Evolutionary conservation across 2,113 vertebrate genomes (phyloP).

Genomic region (Istiophorus platypterus): DNA sequence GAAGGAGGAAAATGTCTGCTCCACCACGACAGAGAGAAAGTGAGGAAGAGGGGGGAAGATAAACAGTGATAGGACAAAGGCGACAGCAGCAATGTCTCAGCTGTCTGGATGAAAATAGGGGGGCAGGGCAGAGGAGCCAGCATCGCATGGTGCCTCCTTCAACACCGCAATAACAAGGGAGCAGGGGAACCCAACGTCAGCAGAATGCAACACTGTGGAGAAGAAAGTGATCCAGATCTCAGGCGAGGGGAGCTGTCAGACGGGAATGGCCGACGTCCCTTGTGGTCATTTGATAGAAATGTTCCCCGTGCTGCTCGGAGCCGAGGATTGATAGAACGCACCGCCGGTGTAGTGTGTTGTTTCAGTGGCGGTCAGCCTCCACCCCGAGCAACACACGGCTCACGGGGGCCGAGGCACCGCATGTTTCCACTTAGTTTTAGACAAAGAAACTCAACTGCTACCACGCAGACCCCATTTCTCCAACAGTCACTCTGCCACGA

Average conservation of each 20-base stretch:
- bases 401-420: accelerated
- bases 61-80: conserved; percentile 39
- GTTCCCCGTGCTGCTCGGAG: not conserved
- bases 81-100: conserved; percentile 54
- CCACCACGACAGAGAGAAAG: conserved; percentile 41
- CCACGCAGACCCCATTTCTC: too few relatives aligned
- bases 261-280: conserved; percentile 24
- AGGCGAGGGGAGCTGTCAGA: conserved; percentile 44
- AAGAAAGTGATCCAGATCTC: conserved; percentile 48
- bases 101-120: conserved; percentile 46
- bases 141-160: conserved; percentile 25
- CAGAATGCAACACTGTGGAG: conserved; percentile 26
- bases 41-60: conserved; percentile 19
- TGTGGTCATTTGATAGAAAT: conserved; percentile 27
- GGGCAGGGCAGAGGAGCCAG: conserved; percentile 42
- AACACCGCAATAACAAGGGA: conserved; percentile 48
- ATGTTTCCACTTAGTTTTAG: not conserved
- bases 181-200: conserved; percentile 46
- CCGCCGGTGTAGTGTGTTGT: conserved; percentile 12
- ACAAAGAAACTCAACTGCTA: too few relatives aligned
- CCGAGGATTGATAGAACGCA: conserved; percentile 18
- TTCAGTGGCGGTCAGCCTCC: too few relatives aligned
- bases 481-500: too few relatives aligned
- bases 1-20: conserved; percentile 19
- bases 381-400: too few relatives aligned